Conservation (phyloP, 2,888 invertebrate genomes). For the Pyrrhia umbra region DNA sequence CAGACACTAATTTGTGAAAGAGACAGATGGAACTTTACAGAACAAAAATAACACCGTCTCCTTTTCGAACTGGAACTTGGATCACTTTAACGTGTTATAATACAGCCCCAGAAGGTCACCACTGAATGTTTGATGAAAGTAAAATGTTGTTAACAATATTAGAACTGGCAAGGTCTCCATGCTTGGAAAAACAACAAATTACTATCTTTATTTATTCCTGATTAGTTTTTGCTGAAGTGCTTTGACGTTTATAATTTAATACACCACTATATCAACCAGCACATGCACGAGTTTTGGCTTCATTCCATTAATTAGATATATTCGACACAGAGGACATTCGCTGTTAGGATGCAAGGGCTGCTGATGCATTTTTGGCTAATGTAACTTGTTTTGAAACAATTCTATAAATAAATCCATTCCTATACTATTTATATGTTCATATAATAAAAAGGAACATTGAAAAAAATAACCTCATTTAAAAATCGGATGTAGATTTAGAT, state of each 20-base stretch:
- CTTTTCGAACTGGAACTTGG: background rate
- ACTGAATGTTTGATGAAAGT: constrained; percentile 26
- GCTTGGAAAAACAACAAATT: constrained; percentile 13
- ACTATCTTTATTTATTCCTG: constrained; percentile 23
- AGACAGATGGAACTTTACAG: background rate
- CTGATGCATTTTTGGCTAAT: constrained; percentile 47
- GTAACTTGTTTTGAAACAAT: constrained; percentile 36
- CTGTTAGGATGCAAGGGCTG: constrained; percentile 41
- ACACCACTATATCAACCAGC: constrained; percentile 23
- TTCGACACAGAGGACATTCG: constrained; percentile 47
- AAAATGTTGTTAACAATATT: constrained; percentile 33
- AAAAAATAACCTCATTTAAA: background rate
- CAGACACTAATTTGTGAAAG: background rate
- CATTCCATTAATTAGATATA: constrained; percentile 61
- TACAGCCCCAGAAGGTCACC: constrained; percentile 31
- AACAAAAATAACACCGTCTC: background rate
- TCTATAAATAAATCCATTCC: constrained; percentile 35
- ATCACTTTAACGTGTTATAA: background rate
- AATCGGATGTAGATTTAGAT: background rate
- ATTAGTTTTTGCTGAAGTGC: constrained; percentile 9
- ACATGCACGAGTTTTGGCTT: constrained; percentile 58
- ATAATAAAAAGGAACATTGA: background rate
- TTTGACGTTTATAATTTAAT: constrained; percentile 24
- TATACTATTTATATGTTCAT: background rate
- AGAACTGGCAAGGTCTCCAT: constrained; percentile 21